Base-by-base conservation (phyloP, 2,888 invertebrate genomes). In the Tetragnatha montana region DNA sequence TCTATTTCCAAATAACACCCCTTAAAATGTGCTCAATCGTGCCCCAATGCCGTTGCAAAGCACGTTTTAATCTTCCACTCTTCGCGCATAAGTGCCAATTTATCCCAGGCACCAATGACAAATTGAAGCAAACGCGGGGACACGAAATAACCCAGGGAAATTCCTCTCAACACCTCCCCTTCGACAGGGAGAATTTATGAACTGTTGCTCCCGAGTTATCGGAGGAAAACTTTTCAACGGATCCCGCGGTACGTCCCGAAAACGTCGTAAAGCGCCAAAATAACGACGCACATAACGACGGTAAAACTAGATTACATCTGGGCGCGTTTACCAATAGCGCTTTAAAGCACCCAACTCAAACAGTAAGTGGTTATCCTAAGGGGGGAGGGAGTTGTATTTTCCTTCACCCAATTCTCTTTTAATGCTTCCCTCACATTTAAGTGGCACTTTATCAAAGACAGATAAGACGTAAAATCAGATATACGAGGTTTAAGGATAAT, bases 231-330 rank as follows among this genome's bases (percentile, higher is more conserved):
- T 74, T 83, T 83, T 83, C 75, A 83, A 83, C 83, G 83, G 68
- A 22, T 49, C 71, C 47, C 60, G 50, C 8, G 47, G 19, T 8
- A 21, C 14, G 10, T 50, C 68, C 51, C 49, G 80, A 86, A 86
- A 71, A 60, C 60, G 60, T 80, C 86, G 86, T 86, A 86, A 86
- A 82, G 71, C 19, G 49, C 69, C n/a, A 35, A 78, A 60, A 85
- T 85, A 85, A 85, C 78, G 78, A 50, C 78, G 47, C 80, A 74
- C 80, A 86, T 80, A 74, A 86, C 80, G 80, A 49, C 74, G 35
- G 73, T 86, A 73, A 86, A 86, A 80, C 51, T 51, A 73, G 80
- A 86, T 86, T 86, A 86, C 86, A 80, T 86, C 86, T 86, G 80
- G 60, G 74, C 79, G 73, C 73, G 80, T 51, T 74, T 74, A 47